Evolutionary conservation across 2,888 invertebrate genomes (phyloP), one percentile per base, ranked within the genome.

Genomic region (Drosophila rubida): DNA sequence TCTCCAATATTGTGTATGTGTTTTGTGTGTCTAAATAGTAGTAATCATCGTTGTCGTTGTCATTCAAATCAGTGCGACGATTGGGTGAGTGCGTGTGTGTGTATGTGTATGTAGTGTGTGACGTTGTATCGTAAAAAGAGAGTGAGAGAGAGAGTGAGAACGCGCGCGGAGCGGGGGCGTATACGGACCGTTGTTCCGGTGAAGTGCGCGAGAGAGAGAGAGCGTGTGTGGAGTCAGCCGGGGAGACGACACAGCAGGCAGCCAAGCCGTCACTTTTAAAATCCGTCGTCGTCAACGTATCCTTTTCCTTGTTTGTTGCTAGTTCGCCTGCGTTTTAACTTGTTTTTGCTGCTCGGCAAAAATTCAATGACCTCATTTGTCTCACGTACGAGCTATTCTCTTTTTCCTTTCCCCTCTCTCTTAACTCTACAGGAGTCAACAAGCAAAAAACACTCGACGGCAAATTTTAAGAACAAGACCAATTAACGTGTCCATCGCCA

Each of bases 361-460:
- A 88, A 84, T 84, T 84, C 87, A 84, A 88, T 84, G 89, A 84
- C 84, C 84, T 84, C 89, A 88, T 88, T 84, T 84, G 85, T 88
- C 78, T 82, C 75, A 78, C 72, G 68, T 78, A 69, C 77, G 78
- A 70, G 48, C 55, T 74, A 75, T 82, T 85, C 67, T 71, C 50
- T 71, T 62, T 62, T 66, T 64, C 55, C 50, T 60, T 51, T 27
- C 46, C 8, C n/a, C 32, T n/a, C 32, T 32, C n/a, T 11, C 32
- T 11, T 32, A 51, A 65, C 48, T 44, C 42, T 58, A 69, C 59
- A 69, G 73, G 74, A 71, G 25, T 30, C 69, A 66, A 51, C 46
- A 58, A 58, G 37, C 68, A 50, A 71, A 64, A 57, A 64, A 51
- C 60, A 71, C 75, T 70, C 69, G 63, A 81, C 69, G 70, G 69